Evolutionary conservation across 2,797 vertebrate species (phyloP).

Genomic region (Buphagus erythrorhynchus): DNA sequence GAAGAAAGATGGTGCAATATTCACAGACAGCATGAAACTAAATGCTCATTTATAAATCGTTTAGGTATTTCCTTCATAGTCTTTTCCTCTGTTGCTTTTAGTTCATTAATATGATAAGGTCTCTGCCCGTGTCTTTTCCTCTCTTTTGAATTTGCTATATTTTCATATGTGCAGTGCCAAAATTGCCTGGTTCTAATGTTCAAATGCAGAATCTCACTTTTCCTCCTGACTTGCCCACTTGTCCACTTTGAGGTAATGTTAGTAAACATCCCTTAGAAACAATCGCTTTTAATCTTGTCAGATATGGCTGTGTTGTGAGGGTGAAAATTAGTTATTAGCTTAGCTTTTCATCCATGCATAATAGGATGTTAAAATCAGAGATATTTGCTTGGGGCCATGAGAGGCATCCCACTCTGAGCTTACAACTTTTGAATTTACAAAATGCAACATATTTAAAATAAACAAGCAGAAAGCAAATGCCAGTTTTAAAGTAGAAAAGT

Average conservation of each 20-base stretch:
- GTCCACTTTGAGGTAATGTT: conserved; percentile 34
- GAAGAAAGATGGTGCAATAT: neutral
- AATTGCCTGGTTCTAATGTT: conserved; percentile 10
- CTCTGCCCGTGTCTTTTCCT: neutral
- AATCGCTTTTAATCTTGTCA: conserved; percentile 26
- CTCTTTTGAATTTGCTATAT: neutral
- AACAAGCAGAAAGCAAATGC: conserved; percentile 12
- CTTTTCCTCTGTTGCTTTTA: neutral
- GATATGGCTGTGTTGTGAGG: conserved; percentile 24
- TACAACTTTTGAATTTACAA: conserved; percentile 38
- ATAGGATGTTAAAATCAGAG: conserved; percentile 58
- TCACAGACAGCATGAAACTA: neutral
- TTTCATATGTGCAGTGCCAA: neutral
- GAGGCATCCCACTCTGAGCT: neutral
- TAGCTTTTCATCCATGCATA: conserved; percentile 56
- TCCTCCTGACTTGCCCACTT: neutral
- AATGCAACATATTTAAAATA: conserved; percentile 44
- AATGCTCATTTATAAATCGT: neutral
- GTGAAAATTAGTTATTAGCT: conserved; percentile 66
- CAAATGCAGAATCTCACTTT: neutral
- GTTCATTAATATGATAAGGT: neutral
- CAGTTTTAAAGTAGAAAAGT: conserved; percentile 21
- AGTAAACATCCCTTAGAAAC: conserved; percentile 20
- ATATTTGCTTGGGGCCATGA: conserved; percentile 27
- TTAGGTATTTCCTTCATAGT: neutral